phyloP scores from a whole-genome alignment of 2,113 vertebrate genomes.

The Ciconia maguari region DNA sequence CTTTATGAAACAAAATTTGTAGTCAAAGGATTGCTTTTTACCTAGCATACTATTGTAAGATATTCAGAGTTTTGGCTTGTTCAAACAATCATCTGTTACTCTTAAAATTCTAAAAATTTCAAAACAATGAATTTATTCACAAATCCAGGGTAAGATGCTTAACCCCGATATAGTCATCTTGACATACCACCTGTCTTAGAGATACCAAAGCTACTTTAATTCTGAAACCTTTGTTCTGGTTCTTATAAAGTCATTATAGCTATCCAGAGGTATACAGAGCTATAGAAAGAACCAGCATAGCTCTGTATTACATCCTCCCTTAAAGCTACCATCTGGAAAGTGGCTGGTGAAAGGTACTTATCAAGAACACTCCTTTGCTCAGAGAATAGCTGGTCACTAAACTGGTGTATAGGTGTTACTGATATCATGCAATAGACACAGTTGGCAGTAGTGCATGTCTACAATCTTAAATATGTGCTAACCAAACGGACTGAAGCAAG shows the following conservation, averaged over 20 bases:
- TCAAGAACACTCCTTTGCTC: neutral
- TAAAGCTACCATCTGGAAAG: neutral
- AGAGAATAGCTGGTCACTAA: neutral
- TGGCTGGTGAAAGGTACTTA: neutral
- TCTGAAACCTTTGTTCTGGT: neutral
- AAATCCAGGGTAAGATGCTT: neutral
- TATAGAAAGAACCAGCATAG: neutral
- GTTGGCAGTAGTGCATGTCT: neutral
- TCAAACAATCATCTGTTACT: neutral
- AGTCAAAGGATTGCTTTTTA: neutral
- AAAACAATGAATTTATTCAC: neutral
- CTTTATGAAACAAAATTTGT: neutral
- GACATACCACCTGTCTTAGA: neutral
- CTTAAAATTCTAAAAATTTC: neutral
- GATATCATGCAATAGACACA: neutral
- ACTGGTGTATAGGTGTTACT: neutral
- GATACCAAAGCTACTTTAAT: neutral
- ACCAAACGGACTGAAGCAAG: neutral
- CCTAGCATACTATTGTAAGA: neutral
- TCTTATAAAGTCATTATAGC: neutral
- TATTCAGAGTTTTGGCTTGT: neutral
- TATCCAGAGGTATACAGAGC: neutral
- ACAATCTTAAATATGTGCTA: neutral
- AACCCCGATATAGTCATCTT: neutral
- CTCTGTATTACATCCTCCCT: neutral